These are phyloP conservation scores for Strigamia maritima DNA, from an alignment of 2,888 invertebrate species.

Conservation along the genomic window DNA sequence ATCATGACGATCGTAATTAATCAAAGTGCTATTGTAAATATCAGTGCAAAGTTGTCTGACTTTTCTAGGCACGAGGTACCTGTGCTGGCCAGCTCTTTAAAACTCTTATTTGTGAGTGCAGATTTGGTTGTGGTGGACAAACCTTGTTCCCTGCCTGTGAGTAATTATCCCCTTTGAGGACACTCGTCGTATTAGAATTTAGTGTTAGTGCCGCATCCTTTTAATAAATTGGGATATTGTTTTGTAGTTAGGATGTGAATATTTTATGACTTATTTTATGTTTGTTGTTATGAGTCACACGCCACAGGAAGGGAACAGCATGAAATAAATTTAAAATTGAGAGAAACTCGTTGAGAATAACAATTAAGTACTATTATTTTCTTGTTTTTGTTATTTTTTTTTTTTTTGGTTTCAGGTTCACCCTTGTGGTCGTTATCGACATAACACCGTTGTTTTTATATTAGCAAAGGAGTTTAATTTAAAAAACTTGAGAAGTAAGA, in stretches of 20 bases:
- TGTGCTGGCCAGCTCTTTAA: constrained; percentile 50
- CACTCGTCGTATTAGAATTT: background rate
- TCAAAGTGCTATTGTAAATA: background rate
- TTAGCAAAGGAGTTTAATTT: constrained; percentile 93
- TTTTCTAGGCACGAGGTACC: constrained; percentile 51
- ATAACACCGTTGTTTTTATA: constrained; percentile 95
- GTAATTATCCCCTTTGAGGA: constrained; percentile 39
- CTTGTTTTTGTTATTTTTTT: background rate
- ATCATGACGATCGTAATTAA: background rate
- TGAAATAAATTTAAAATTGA: background rate
- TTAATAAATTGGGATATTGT: background rate
- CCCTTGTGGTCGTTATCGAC: constrained; percentile 95
- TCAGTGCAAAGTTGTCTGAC: constrained; percentile 26
- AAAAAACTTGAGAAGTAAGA: constrained; percentile 74
- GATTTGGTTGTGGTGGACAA: constrained; percentile 55
- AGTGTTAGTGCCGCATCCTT: background rate
- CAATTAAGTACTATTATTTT: background rate
- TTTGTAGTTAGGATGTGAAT: background rate
- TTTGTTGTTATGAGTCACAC: background rate
- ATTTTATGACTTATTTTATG: background rate
- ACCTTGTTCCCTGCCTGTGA: constrained; percentile 53
- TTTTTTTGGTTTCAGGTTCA: constrained; percentile 67
- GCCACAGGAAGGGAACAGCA: constrained; percentile 28
- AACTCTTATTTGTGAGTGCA: constrained; percentile 53
- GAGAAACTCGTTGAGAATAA: background rate